These are phyloP conservation scores for Erythrocercus mccallii DNA, from an alignment of 2,113 vertebrate genomes.

Conservation along the genomic window DNA sequence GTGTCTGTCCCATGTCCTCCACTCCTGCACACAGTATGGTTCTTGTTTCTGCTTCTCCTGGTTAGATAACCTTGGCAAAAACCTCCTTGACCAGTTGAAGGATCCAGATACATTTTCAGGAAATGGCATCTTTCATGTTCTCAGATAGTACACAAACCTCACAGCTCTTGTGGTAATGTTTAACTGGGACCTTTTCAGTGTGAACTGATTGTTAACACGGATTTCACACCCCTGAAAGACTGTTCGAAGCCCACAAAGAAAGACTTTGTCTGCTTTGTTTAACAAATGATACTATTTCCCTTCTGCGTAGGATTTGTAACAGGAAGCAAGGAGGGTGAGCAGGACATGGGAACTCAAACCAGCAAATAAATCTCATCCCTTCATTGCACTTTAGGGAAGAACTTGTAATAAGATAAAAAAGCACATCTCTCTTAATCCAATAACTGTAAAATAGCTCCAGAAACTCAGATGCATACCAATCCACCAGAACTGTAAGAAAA, in stretches of 20 bases:
- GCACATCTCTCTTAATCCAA: background rate
- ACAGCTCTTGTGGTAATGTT: background rate
- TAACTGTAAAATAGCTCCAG: background rate
- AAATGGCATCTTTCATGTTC: background rate
- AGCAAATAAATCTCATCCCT: background rate
- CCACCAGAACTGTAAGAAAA: background rate
- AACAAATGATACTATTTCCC: conserved; percentile 39
- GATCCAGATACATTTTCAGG: background rate
- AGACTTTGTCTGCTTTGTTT: conserved; percentile 42
- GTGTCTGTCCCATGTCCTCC: background rate
- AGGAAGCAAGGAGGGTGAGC: background rate
- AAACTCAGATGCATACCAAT: background rate
- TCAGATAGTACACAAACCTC: background rate
- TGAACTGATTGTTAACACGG: background rate
- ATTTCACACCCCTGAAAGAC: conserved; percentile 43
- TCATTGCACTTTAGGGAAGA: background rate
- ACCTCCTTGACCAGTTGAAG: background rate
- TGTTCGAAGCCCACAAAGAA: background rate
- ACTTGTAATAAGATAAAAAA: background rate
- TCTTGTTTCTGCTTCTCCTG: background rate
- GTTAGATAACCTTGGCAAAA: background rate
- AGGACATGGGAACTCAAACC: background rate
- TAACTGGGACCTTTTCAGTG: conserved; percentile 3
- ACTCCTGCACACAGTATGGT: background rate
- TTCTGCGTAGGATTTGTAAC: conserved; percentile 18